Base-by-base conservation (phyloP, 2,888 invertebrate genomes). In the Macrosoma leucophasiata region DNA sequence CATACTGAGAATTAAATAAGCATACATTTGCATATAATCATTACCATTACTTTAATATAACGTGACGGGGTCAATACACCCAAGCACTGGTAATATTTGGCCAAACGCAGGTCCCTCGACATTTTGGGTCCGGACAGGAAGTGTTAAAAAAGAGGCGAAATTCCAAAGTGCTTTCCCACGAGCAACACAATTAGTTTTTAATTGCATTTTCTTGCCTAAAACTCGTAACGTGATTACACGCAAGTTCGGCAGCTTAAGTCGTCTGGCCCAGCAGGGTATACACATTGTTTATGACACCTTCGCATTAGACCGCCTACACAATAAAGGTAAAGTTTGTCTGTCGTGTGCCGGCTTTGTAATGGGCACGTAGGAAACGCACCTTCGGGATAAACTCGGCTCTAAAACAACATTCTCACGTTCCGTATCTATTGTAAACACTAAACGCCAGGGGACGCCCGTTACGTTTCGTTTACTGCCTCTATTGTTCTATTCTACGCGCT, bases 361-460 rank as follows among this genome's bases (percentile, higher is more conserved):
- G 42, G 54, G 66, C 78, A 76, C 78, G 78, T 78, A 77, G 69
- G 53, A 46, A 43, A 48, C 55, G 52, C 46, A 55, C 54, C 52
- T 55, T 54, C 55, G 57, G 66, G 70, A 69, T 69, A 65, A 62
- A 66, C 67, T 66, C 63, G 55, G 58, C 63, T n/a, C 62, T 63
- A 63, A 62, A 69, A 66, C 67, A 58, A 72, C 66, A 69, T 78
- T 82, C 82, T 82, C 82, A 82, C 82, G 82, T 79, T 70, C 64
- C 56, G 58, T 62, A 55, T 61, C 66, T 58, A 72, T 76, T 74
- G 76, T 79, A 74, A 75, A 78, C 61, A 72, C 58, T 59, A 64
- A 55, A 62, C 61, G 53, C 50, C 47, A 48, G 56, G 63, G 62
- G 73, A 69, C 62, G 61, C 61, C 62, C 62, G 72, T 73, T 74